Evolutionary conservation across 2,888 invertebrate species (phyloP), one percentile per base, ranked within the genome.

Genomic region (Hermodice carunculata): DNA sequence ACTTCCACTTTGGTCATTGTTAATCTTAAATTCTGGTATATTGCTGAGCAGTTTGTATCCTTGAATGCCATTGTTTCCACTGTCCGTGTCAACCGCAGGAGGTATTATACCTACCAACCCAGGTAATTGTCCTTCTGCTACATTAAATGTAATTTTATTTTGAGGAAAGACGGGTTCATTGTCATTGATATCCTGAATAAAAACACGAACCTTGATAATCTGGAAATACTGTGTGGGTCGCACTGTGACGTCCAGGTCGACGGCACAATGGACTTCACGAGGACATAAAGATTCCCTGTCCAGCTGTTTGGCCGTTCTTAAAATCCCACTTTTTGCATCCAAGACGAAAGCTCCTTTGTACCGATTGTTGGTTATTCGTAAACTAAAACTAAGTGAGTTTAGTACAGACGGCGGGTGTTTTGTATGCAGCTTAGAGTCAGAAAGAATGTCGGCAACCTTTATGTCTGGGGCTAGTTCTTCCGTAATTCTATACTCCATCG

Each of bases 21-120:
- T 61, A n/a, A 60, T 51, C 11, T 60, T 52, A 31, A 60, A 60
- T n/a, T 52, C 37, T 19, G 22, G 6, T 2, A n/a, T 26, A n/a
- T 59, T 37, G 24, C 51, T 19, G 42, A 53, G 43, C 29, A 77
- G 44, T 40, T 61, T 51, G 58, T 77, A 76, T 34, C 44, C 59
- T 28, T 59, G 48, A n/a, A 96, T 95, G 34, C 94, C 95, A 51
- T 96, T 93, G 74, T 96, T 87, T 0, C 96, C 96, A 0, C 94
- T 94, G 57, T 92, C 90, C 43, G 92, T 89, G 81, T 96, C 95
- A 71, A 96, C 95, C 42, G 89, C 89, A 86, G 69, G 69, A 8
- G 64, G 57, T n/a, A 77, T 60, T 11, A 70, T 64, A 34, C 71
- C 70, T 8, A 64, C 61, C 0, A 64, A 61, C 0, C 73, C 71